Conservation (phyloP, 2,113 vertebrate genomes). For the Axis porcinus region DNA sequence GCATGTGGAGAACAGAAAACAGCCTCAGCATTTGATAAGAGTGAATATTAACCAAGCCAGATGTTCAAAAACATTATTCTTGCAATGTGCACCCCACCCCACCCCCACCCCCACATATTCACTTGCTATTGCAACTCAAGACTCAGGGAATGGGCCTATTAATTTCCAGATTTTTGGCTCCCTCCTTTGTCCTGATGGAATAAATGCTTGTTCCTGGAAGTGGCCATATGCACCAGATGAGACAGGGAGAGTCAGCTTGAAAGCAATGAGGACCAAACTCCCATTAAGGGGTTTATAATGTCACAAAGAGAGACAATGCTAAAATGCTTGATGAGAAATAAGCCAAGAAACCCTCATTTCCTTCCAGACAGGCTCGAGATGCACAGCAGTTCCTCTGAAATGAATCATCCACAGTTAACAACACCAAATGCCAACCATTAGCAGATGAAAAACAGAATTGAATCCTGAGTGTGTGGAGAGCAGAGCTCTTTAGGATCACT, state of each 20-base stretch:
- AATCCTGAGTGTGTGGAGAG: constrained; percentile 18
- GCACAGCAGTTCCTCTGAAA: constrained; percentile 51
- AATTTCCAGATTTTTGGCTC: background rate
- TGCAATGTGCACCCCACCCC: background rate
- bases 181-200: background rate
- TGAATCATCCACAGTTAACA: constrained; percentile 40
- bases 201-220: constrained; percentile 23
- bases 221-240: background rate
- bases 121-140: background rate
- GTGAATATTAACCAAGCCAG: background rate
- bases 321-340: constrained; percentile 45
- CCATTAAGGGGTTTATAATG: background rate
- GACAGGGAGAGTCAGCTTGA: background rate
- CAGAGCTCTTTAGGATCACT: background rate
- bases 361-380: constrained; percentile 41
- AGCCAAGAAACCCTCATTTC: constrained; percentile 58
- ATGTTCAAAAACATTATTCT: background rate
- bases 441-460: constrained; percentile 38
- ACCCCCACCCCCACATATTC: background rate
- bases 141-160: background rate
- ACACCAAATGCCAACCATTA: constrained; percentile 50
- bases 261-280: background rate
- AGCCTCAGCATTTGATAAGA: background rate
- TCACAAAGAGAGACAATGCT: constrained; percentile 10
- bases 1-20: background rate